phyloP scores from a whole-genome alignment of 1,140 invertebrate species.

The Maniola jurtina region DNA sequence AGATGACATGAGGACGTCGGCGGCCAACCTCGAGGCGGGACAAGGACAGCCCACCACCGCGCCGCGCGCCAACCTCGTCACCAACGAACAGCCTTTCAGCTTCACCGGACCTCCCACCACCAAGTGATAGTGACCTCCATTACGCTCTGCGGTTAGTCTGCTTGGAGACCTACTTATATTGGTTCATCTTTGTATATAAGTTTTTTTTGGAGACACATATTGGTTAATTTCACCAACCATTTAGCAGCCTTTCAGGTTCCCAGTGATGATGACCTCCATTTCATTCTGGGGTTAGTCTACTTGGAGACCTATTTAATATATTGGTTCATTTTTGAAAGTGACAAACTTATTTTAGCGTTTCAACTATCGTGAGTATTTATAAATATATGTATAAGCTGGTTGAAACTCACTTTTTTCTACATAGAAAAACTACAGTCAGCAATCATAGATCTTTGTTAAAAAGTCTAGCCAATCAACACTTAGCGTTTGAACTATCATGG shows the following conservation, averaged over 20 bases:
- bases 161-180: neutral
- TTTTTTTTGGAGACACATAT: neutral
- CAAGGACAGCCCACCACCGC: conserved; percentile 55
- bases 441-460: too few species aligned
- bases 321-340: neutral
- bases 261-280: neutral
- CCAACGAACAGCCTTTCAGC: conserved; percentile 87
- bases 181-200: neutral
- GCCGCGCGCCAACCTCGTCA: conserved; percentile 84
- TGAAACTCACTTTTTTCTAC: too few species aligned
- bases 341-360: too few species aligned
- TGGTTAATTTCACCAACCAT: neutral
- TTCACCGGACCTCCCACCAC: conserved; percentile 82
- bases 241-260: too few species aligned
- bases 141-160: neutral
- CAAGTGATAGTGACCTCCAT: conserved; percentile 38
- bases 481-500: too few species aligned
- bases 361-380: too few species aligned
- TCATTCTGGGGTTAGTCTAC: neutral
- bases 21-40: conserved; percentile 68
- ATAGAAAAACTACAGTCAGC: too few species aligned
- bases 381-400: too few species aligned
- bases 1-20: conserved; percentile 87
- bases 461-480: too few species aligned
- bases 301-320: neutral